Evolutionary conservation across 2,797 vertebrate species (phyloP).

Genomic region (Dryobates pubescens): DNA sequence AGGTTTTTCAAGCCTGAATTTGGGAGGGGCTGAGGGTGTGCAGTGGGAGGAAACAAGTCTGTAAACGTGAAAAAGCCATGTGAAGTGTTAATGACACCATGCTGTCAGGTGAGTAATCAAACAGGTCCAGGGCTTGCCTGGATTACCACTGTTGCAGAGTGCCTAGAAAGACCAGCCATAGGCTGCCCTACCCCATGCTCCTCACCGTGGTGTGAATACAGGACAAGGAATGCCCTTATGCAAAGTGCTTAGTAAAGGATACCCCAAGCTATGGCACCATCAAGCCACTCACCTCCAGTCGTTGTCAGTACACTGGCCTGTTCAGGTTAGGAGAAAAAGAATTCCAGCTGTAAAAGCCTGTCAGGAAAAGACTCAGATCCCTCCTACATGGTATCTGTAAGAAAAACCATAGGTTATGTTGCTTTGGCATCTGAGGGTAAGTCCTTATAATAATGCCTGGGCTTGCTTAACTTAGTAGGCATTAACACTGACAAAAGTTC

Average conservation of each 20-base stretch:
- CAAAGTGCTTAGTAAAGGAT: background rate
- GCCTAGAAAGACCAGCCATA: background rate
- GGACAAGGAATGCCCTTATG: background rate
- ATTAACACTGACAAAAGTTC: constrained; percentile 50
- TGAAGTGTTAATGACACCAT: background rate
- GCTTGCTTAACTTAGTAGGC: constrained; percentile 52
- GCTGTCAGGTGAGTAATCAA: background rate
- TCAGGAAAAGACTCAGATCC: background rate
- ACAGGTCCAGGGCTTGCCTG: background rate
- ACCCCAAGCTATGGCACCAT: background rate
- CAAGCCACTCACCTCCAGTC: background rate
- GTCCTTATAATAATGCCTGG: constrained; percentile 10
- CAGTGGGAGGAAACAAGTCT: background rate
- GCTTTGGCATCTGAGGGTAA: constrained; percentile 37
- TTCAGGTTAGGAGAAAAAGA: background rate
- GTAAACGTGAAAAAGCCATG: background rate
- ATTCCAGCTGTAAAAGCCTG: background rate
- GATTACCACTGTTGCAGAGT: background rate
- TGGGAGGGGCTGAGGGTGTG: background rate
- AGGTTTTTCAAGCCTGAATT: background rate
- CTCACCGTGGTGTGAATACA: background rate
- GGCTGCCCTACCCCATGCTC: background rate
- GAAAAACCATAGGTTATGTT: constrained; percentile 22
- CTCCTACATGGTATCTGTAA: background rate
- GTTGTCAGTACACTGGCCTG: background rate